Base-by-base conservation (phyloP, 2,888 invertebrate species). In the Lycocerus yunnanus region DNA sequence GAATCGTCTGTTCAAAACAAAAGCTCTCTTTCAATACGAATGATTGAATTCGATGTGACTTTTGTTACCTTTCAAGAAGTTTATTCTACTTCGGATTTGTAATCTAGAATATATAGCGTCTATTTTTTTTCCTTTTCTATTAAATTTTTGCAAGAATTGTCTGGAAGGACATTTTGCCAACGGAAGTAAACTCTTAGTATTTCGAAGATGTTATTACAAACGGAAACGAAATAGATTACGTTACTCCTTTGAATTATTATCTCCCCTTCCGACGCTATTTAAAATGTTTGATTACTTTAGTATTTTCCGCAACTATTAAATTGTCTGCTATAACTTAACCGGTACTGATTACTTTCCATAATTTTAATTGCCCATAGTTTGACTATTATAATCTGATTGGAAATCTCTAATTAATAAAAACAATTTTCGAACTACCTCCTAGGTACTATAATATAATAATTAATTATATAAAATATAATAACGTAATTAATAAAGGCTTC, bases 1-100 rank as follows among this genome's bases (percentile, higher is more conserved):
- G 80, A 71, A 77, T 77, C 79, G 78, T 77, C 78, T 76, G 77
- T 67, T 77, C 78, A 80, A 80, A 78, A 79, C 79, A 79, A 79
- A 79, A 73, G 79, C 72, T 69, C 73, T 76, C 77, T 73, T 77
- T 73, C 73, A 75, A 71, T 68, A 69, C 71, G 79, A 75, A 77
- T 74, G 79, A 80, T 80, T 78, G 80, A 72, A 77, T 78, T 74
- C 76, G 76, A 78, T 77, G 72, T 73, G 79, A 80, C 79, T 80
- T 80, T 80, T 80, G 80, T 79, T 79, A 79, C 77, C 75, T 73
- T 76, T 76, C 76, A 75, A 73, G 73, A 71, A 73, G 68, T 72
- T 72, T 72, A 75, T 75, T 75, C 73, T 75, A 65, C 73, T 15
- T 65, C 27, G 65, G 70, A 75, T 73, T 71, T 75, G 73, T 73